Base-by-base conservation (phyloP, 2,888 invertebrate genomes). In the Pyrrhia umbra region DNA sequence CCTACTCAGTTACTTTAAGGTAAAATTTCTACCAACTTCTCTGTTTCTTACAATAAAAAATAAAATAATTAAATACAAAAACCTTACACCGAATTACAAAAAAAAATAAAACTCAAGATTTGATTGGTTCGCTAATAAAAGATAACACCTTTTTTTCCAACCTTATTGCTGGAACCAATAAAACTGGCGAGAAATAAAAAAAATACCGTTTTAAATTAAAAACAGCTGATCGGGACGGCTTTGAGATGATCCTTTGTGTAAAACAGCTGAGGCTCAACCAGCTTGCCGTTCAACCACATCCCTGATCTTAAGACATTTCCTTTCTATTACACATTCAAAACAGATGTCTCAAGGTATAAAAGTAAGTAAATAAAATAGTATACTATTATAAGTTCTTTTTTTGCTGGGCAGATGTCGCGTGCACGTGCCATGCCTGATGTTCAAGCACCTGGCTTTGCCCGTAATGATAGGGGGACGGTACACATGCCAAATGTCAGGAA, bases 341-440 rank as follows among this genome's bases (percentile, higher is more conserved):
- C 92, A 93, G 93, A 91, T 92, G 90, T 77, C 71, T 70, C 77
- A 83, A 81, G 82, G 87, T 85, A 85, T 86, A 88, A 88, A 90
- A 86, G 88, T 90, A 89, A 88, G 88, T 89, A 87, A 85, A 66
- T 63, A 73, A 83, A 87, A 87, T 77, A 73, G 63, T 62, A 61
- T 83, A 56, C 79, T 84, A 82, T 83, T 85, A 83, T 82, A 84
- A 50, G 83, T 87, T 82, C 79, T 80, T 80, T 84, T 90, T 91
- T 89, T 82, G 77, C 79, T 68, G 79, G 77, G 89, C 94, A 94
- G 94, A 92, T 94, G 94, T 89, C 85, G 83, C 40, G 54, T 80
- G 91, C 92, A 92, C 94, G 93, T 91, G 93, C 92, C 90, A 68
- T 56, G 83, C 86, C 87, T 81, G 86, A 83, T 89, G 87, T 80